These are phyloP conservation scores for Tribolium castaneum DNA, from an alignment of 1,140 invertebrate genomes.

Conservation along the genomic window DNA sequence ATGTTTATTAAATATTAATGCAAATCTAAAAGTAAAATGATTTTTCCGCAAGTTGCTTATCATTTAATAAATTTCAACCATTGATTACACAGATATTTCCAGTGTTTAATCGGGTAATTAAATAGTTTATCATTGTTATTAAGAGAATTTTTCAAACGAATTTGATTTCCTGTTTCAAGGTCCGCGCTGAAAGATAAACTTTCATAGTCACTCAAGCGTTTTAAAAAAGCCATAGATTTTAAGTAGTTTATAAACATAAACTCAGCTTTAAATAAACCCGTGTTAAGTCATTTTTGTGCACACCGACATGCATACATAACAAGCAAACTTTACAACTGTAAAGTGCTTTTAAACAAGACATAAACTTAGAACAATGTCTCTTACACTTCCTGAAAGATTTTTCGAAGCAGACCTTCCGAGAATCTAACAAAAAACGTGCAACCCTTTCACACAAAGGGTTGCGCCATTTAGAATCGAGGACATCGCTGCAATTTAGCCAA, in stretches of 20 bases:
- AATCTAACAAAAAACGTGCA: neutral
- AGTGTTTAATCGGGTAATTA: neutral
- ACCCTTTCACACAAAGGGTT: slow-evolving; percentile 22
- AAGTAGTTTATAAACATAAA: neutral
- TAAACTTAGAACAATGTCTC: neutral
- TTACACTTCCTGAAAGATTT: neutral
- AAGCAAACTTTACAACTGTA: neutral
- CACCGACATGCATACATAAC: neutral
- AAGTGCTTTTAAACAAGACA: neutral
- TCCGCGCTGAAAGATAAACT: neutral
- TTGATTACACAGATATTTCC: neutral
- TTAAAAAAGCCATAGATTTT: neutral
- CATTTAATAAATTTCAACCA: neutral
- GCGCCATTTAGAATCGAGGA: slow-evolving; percentile 32
- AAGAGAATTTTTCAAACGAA: neutral
- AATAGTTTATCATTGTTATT: neutral
- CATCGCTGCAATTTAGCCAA: slow-evolving; percentile 33
- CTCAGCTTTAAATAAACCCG: neutral
- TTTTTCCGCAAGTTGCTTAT: neutral
- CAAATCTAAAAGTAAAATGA: neutral
- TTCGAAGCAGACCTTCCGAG: neutral
- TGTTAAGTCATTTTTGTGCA: neutral
- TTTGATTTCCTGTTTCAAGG: neutral
- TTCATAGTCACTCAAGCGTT: neutral
- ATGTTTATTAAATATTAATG: neutral